Evolutionary conservation across 2,888 invertebrate genomes (phyloP), one percentile per base, ranked within the genome.

Genomic region (Drosophila atripex): DNA sequence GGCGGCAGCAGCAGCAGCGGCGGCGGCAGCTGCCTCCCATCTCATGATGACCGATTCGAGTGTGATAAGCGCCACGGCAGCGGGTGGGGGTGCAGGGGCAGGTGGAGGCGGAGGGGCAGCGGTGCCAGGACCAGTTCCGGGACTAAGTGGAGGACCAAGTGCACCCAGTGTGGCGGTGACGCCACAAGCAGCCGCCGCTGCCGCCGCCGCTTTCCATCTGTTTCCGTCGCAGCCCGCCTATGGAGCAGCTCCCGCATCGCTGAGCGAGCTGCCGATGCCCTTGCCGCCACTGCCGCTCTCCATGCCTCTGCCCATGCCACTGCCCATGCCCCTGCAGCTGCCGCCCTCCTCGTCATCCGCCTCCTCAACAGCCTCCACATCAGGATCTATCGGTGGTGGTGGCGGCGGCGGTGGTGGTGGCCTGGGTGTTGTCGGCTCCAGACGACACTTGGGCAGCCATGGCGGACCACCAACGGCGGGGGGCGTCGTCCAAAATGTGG

Each of bases 31-130:
- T n/a, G 88, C 90, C 52, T 89, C 90, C 8, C 90, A 91, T 73
- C 86, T 91, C 2, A 91, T 91, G 91, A 89, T 91, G 89, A 88
- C 89, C 21, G 91, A 91, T 75, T 89, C 91, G 32, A 91, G 89
- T 77, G 90, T 91, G 23, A 90, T 90, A 60, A 88, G 90, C 58
- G 91, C 90, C 45, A 86, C 90, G 1, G 84, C 90, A 12, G 86
- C 84, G 58, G 88, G 90, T 58, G 88, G 90, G 23, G 89, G 89
- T 18, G 3, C 89, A 12, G 23, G 41, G 16, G 32, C 72, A 25
- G n/a, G 63, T 66, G 23, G 89, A 80, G 3, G 89, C 3, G 41
- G 38, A 0, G 16, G 16, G 1, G 16, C 9, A 9, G 8, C 9
- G 3, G 16, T n/a, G 16, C 39, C n/a, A 11, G 43, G 18, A 11